phyloP scores from a whole-genome alignment of 2,888 invertebrate species.

The Ichneumon xanthorius region DNA sequence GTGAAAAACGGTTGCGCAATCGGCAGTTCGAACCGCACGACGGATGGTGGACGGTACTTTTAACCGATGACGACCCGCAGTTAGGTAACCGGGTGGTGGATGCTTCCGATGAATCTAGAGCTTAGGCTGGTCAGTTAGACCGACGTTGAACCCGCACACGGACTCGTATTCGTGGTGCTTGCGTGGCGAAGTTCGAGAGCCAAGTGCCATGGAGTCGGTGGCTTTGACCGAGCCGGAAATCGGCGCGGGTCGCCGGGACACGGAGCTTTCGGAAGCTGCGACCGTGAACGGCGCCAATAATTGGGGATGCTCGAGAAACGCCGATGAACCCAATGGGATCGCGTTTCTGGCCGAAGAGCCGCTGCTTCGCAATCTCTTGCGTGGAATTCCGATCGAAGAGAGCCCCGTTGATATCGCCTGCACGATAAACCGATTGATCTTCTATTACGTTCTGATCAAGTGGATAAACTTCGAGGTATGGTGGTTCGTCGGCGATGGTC shows the following conservation, averaged over 20 bases:
- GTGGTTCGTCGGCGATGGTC: constrained; percentile 72
- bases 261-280: constrained; percentile 21
- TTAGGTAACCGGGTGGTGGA: constrained; percentile 72
- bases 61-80: constrained; percentile 74
- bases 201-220: constrained; percentile 6
- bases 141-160: constrained; percentile 46
- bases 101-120: constrained; percentile 54
- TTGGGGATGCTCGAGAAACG: constrained; percentile 1
- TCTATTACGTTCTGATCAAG: constrained; percentile 75
- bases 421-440: constrained; percentile 77
- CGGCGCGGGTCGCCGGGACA: neutral
- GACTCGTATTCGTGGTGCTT: constrained; percentile 21
- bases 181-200: neutral
- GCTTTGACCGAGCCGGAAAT: constrained; percentile 2
- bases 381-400: constrained; percentile 70
- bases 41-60: constrained; percentile 68
- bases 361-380: constrained; percentile 74
- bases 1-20: constrained; percentile 57
- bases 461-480: constrained; percentile 79
- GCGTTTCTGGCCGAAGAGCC: constrained; percentile 73
- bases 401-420: constrained; percentile 72
- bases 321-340: neutral
- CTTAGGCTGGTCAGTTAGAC: constrained; percentile 52
- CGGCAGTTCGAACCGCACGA: constrained; percentile 54
- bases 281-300: constrained; percentile 32